Evolutionary conservation across 2,888 invertebrate genomes (phyloP).

Genomic region (Sylvicola cinctus): DNA sequence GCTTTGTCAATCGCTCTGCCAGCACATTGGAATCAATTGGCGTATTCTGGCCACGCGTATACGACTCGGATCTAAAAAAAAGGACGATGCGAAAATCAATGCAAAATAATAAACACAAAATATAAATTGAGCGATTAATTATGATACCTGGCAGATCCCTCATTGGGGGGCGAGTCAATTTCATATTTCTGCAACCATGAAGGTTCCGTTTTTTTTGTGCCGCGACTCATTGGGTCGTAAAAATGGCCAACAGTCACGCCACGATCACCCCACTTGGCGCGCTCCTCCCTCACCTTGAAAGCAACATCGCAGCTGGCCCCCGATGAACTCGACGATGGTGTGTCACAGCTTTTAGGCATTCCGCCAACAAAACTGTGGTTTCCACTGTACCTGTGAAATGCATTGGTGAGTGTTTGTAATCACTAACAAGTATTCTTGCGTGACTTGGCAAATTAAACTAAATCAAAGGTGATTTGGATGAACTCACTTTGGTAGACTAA

Average conservation of each 20-base stretch:
- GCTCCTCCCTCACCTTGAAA: slow-evolving; percentile 28
- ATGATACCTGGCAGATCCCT: slow-evolving; percentile 11
- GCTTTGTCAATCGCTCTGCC: slow-evolving; percentile 60
- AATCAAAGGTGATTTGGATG: neutral
- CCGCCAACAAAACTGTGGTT: no score
- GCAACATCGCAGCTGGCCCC: slow-evolving; percentile 19
- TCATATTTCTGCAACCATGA: slow-evolving; percentile 22
- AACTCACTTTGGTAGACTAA: slow-evolving; percentile 4
- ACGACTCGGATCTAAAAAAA: slow-evolving; percentile 33
- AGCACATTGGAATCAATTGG: slow-evolving; percentile 59
- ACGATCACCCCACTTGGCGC: slow-evolving; percentile 54
- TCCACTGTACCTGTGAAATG: no score
- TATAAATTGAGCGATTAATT: slow-evolving; percentile 15
- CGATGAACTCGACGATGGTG: slow-evolving; percentile 14
- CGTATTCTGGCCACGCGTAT: slow-evolving; percentile 69
- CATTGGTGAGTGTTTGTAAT: no score
- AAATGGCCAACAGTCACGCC: slow-evolving; percentile 43
- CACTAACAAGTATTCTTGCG: no score
- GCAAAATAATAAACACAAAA: neutral
- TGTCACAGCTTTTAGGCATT: slow-evolving; percentile 5
- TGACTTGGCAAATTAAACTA: no score
- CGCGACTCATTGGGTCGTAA: slow-evolving; percentile 32
- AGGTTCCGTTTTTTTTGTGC: no score
- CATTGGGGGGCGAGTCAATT: slow-evolving; percentile 1
- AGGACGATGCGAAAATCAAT: slow-evolving; percentile 6